Base-by-base conservation (phyloP, 2,888 invertebrate species). In the Euzetes globulus region DNA sequence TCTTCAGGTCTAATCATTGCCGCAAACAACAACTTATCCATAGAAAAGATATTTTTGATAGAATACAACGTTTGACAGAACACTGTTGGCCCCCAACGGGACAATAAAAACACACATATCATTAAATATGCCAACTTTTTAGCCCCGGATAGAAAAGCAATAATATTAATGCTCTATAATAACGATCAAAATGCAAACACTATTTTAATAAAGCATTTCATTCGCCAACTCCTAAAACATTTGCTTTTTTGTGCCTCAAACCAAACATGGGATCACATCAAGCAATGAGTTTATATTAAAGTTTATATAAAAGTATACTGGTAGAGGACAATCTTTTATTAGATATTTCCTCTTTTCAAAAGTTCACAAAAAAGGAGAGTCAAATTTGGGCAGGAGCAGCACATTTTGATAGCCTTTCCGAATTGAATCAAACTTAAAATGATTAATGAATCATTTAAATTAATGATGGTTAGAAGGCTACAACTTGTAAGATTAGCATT, bases 1-100 rank as follows among this genome's bases (percentile, higher is more conserved):
- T 63, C 63, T 63, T 33, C 19, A 17, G 29, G 37, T 33, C 63
- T 63, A 63, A 63, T 63, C 63, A 63, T 63, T 33, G 63, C 63
- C 63, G 5, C n/a, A 63, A 33, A 63, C 27, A 63, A 63, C n/a
- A 63, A 63, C 33, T 63, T 63, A 33, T 63, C 29, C 27, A 29
- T 63, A 33, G 63, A 33, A n/a, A n/a, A 33, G 22, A 63, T 29
- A 15, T 63, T 60, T 60, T 63, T 63, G 37, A 63, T 63, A 33
- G 17, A 63, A 63, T 63, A 37, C 63, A 15, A 63, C 17, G 5
- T 63, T 63, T 63, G 63, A 63, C 60, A 60, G 27, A 27, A 15
- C 29, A 37, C 19, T n/a, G n/a, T 41, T 41, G 1, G 60, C 11
- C 63, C 63, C 63, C 33, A 63, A 63, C 33, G 63, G 63, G 63